Evolutionary conservation across 2,888 invertebrate species (phyloP).

Genomic region (Philopedon plagiatum): DNA sequence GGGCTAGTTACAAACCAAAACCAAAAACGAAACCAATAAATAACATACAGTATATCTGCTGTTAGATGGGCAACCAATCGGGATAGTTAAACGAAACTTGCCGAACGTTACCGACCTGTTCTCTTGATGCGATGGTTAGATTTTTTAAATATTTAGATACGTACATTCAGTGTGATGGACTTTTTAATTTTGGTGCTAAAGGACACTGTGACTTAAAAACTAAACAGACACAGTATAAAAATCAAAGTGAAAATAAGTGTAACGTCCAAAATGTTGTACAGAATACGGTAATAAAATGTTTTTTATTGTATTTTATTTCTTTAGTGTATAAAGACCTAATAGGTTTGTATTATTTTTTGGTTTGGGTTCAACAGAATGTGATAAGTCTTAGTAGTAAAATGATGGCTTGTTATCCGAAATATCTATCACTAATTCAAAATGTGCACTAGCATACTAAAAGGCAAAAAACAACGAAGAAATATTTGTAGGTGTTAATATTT

Average conservation of each 20-base stretch:
- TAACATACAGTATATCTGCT: too few species aligned
- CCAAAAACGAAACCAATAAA: too few species aligned
- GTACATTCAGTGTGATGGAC: constrained; percentile 6
- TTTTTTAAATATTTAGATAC: neutral
- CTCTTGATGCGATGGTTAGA: neutral
- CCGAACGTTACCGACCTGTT: neutral
- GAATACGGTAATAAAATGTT: neutral
- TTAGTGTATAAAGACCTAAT: neutral
- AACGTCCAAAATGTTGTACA: constrained; percentile 15
- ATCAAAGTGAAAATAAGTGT: constrained; percentile 18
- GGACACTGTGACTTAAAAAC: constrained; percentile 10
- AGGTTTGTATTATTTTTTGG: neutral
- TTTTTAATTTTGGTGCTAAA: constrained; percentile 21
- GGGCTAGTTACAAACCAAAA: too few species aligned
- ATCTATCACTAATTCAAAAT: too few species aligned
- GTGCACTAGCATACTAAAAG: too few species aligned
- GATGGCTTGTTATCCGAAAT: too few species aligned
- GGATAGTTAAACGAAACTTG: too few species aligned
- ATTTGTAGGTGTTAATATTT: too few species aligned
- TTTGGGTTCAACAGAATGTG: neutral
- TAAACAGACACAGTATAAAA: constrained; percentile 3
- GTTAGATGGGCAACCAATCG: too few species aligned
- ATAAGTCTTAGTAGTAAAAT: too few species aligned
- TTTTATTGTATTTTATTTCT: constrained; percentile 8
- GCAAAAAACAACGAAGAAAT: too few species aligned